phyloP scores from a whole-genome alignment of 2,797 vertebrate species.

The Centroberyx gerrardi region DNA sequence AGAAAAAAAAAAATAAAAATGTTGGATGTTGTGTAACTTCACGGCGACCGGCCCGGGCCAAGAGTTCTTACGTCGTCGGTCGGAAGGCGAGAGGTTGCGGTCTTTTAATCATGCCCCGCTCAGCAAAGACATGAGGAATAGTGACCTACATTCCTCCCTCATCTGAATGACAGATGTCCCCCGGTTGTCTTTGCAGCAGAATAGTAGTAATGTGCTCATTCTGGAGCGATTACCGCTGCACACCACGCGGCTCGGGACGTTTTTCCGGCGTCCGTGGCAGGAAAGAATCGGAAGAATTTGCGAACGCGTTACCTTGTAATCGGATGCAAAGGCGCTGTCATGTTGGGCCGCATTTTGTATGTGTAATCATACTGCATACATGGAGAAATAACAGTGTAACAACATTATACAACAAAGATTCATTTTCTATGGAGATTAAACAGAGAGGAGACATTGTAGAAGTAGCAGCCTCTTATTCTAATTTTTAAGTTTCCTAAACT shows the following conservation, averaged over 20 bases:
- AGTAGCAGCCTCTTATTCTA: background rate
- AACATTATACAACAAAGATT: background rate
- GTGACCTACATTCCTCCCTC: constrained; percentile 79
- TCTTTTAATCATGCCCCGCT: constrained; percentile 73
- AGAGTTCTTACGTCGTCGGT: constrained; percentile 23
- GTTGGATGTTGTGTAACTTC: constrained; percentile 56
- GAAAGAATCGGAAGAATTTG: constrained; percentile 2
- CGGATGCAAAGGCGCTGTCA: background rate
- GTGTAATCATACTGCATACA: background rate
- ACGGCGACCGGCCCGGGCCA: background rate
- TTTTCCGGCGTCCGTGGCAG: constrained; percentile 23
- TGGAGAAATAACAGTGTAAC: too few species aligned
- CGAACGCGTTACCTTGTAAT: background rate
- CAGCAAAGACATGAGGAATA: constrained; percentile 61
- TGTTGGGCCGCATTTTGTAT: background rate
- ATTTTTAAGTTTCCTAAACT: background rate
- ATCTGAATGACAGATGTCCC: constrained; percentile 80
- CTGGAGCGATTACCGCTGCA: constrained; percentile 65
- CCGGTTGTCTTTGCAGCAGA: constrained; percentile 62
- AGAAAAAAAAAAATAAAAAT: constrained; percentile 14
- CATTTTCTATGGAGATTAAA: background rate
- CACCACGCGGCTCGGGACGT: constrained; percentile 42
- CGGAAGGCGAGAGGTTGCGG: constrained; percentile 45
- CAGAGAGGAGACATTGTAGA: too few species aligned
- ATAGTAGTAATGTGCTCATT: constrained; percentile 54